Percentiles rank a stretch among this genome's conserved stretches.
Evolutionary conservation across 1,140 invertebrate genomes (phyloP).

Genomic region (Drosophila tristis): DNA sequence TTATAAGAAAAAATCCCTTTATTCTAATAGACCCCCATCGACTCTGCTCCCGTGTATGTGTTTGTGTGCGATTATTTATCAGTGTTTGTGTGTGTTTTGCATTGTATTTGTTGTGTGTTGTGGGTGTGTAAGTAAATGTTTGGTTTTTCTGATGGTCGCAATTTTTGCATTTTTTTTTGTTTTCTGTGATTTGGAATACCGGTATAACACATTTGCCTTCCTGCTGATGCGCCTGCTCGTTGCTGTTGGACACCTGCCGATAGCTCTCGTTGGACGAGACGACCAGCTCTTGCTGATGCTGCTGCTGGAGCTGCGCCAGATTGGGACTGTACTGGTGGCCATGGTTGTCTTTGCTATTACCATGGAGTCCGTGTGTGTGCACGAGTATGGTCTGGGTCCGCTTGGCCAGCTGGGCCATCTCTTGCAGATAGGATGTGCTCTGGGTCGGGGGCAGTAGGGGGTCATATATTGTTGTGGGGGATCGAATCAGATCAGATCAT

Average conservation of each 20-base stretch:
- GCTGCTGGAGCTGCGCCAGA: slow-evolving; percentile 57
- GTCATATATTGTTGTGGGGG: slow-evolving; percentile 26
- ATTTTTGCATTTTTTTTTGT: slow-evolving; percentile 31
- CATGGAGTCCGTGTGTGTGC: slow-evolving; percentile 69
- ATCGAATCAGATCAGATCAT: neutral
- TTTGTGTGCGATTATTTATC: slow-evolving; percentile 27
- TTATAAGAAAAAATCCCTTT: too few species aligned
- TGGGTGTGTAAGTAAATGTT: slow-evolving; percentile 51
- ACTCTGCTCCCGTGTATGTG: slow-evolving; percentile 11
- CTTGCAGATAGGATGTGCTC: slow-evolving; percentile 78
- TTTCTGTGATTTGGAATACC: slow-evolving; percentile 72
- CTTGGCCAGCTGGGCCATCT: slow-evolving; percentile 78
- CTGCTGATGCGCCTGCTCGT: slow-evolving; percentile 47
- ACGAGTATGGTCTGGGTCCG: slow-evolving; percentile 79
- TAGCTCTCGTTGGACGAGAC: slow-evolving; percentile 66
- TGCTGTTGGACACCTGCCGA: slow-evolving; percentile 55
- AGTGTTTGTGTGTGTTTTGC: slow-evolving; percentile 27
- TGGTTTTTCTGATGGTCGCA: slow-evolving; percentile 30
- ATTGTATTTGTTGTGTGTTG: slow-evolving; percentile 12
- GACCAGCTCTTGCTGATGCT: slow-evolving; percentile 57
- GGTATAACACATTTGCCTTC: slow-evolving; percentile 75
- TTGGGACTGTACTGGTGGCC: slow-evolving; percentile 77
- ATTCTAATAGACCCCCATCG: neutral
- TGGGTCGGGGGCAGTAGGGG: slow-evolving; percentile 32
- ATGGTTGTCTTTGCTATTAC: slow-evolving; percentile 77